These are phyloP conservation scores for Silurus aristotelis DNA, from an alignment of 2,797 vertebrate genomes.

Conservation along the genomic window DNA sequence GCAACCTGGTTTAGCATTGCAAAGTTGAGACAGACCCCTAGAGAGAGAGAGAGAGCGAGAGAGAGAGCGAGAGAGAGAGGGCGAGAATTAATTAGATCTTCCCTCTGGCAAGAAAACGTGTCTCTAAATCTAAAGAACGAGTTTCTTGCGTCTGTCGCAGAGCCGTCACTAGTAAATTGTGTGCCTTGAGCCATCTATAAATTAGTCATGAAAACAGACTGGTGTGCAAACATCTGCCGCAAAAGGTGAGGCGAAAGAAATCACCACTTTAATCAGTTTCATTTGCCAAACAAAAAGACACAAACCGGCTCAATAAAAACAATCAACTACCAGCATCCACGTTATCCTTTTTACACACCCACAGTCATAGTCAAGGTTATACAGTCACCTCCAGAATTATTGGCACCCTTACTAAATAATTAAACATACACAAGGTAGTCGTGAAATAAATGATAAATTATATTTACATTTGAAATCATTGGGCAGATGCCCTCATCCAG, in stretches of 20 bases:
- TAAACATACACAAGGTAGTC: no score
- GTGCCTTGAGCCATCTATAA: neutral
- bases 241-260: constrained; percentile 1
- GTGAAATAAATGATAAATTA: no score
- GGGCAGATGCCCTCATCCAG: no score
- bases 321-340: neutral
- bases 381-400: neutral
- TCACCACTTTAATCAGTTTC: neutral
- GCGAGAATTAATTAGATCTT: neutral
- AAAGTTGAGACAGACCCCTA: neutral
- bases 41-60: neutral
- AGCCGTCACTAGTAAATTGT: neutral
- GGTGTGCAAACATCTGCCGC: neutral
- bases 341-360: neutral
- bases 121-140: constrained; percentile 13
- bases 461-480: no score
- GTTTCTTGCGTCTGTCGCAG: neutral
- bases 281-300: neutral
- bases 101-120: neutral
- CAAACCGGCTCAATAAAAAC: no score
- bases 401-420: neutral
- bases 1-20: neutral
- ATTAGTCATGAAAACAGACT: constrained; percentile 9
- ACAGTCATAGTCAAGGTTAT: neutral
- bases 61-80: neutral